Conservation (phyloP, 2,888 invertebrate genomes). For the Dendrolimus houi region DNA sequence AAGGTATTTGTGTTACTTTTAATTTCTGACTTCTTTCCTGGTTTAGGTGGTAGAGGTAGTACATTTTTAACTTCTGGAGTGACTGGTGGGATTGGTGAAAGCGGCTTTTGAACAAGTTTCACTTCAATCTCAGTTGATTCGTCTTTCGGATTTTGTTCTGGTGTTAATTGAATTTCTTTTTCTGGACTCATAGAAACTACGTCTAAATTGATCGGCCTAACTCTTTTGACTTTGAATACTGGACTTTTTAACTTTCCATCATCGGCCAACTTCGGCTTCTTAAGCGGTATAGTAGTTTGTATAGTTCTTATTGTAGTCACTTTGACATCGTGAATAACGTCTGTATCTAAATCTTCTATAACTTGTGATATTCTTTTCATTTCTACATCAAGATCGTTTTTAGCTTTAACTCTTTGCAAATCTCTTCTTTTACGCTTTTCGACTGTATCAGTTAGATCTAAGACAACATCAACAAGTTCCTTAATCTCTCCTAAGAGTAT, state of each 20-base stretch:
- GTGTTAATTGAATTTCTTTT: constrained; percentile 23
- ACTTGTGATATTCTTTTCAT: constrained; percentile 65
- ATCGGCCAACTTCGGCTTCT: constrained; percentile 26
- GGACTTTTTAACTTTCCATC: constrained; percentile 43
- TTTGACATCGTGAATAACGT: constrained; percentile 22
- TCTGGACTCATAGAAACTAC: constrained; percentile 16
- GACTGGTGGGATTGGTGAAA: not conserved
- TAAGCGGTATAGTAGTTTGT: constrained; percentile 18
- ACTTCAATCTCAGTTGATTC: constrained; percentile 34
- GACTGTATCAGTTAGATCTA: constrained; percentile 38
- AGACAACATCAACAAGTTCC: constrained; percentile 50
- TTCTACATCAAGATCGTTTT: constrained; percentile 56
- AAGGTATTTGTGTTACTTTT: constrained; percentile 24
- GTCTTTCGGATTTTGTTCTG: constrained; percentile 37
- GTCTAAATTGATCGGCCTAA: constrained; percentile 50
- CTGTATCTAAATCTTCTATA: constrained; percentile 55
- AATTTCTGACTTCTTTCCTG: constrained; percentile 25
- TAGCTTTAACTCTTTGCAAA: constrained; percentile 38
- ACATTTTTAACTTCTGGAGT: not conserved
- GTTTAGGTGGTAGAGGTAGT: constrained; percentile 7
- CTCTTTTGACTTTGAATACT: constrained; percentile 54
- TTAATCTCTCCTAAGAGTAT: constrained; percentile 63
- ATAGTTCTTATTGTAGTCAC: constrained; percentile 27
- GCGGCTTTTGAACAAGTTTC: constrained; percentile 30
- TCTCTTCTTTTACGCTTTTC: constrained; percentile 43